Conservation (phyloP, 1,140 invertebrate species). For the Dendrolimus punctatus region DNA sequence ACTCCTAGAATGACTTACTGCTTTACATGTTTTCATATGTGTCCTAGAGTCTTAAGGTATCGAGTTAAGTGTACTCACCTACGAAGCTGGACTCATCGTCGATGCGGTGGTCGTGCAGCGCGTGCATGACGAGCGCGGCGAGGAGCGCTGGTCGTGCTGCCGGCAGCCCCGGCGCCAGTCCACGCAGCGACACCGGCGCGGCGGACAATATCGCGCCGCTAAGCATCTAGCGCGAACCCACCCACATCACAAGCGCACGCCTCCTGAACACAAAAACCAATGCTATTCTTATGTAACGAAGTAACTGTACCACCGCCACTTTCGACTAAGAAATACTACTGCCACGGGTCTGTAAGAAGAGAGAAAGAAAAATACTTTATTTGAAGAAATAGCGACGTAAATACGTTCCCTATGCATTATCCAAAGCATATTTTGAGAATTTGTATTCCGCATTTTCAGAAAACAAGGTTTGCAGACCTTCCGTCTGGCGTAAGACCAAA, state of each 20-base stretch:
- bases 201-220: constrained; percentile 56
- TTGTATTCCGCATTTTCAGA: too few relatives aligned
- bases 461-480: too few relatives aligned
- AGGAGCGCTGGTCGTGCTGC: constrained; percentile 46
- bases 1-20: too few relatives aligned
- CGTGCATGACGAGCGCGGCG: constrained; percentile 61
- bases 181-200: constrained; percentile 58
- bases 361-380: too few relatives aligned
- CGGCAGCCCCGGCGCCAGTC: constrained; percentile 51
- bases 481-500: too few relatives aligned
- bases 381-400: too few relatives aligned
- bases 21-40: too few relatives aligned
- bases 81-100: constrained; percentile 54
- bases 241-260: constrained; percentile 14
- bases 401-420: too few relatives aligned
- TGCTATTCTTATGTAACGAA: neutral
- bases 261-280: constrained; percentile 1
- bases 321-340: neutral
- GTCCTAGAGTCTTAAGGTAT: too few relatives aligned
- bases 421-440: too few relatives aligned
- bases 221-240: constrained; percentile 41
- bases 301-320: neutral
- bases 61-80: constrained; percentile 32
- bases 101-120: constrained; percentile 32
- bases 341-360: too few relatives aligned